Evolutionary conservation across 2,888 invertebrate species (phyloP).

Genomic region (Pherbina coryleti): DNA sequence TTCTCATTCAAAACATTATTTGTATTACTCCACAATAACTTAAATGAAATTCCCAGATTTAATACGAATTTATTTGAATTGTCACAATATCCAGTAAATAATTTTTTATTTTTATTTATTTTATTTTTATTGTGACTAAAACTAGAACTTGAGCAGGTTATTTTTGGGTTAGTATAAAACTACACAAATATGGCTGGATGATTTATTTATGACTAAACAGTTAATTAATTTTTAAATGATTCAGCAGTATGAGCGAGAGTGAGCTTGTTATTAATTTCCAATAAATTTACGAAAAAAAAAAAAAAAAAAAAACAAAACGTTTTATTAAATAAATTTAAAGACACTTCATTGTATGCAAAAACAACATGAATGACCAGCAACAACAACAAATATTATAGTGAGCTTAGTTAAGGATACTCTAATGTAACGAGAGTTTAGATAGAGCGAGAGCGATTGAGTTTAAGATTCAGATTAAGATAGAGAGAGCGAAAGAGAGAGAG

Average conservation of each 20-base stretch:
- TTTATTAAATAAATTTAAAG: slow-evolving; percentile 8
- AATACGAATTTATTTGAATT: no score
- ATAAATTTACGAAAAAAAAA: background rate
- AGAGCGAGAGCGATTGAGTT: background rate
- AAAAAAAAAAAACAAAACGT: background rate
- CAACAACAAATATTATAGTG: slow-evolving; percentile 31
- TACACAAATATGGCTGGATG: background rate
- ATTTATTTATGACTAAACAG: background rate
- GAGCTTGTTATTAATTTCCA: background rate
- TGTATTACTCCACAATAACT: no score
- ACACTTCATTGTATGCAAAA: slow-evolving; percentile 24
- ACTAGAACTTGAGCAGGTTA: background rate
- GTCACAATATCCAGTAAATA: no score
- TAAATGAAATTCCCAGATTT: no score
- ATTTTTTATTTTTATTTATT: background rate
- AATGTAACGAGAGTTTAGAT: background rate
- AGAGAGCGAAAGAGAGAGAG: slow-evolving; percentile 17
- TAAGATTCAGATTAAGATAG: background rate
- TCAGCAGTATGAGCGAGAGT: background rate
- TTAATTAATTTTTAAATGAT: background rate
- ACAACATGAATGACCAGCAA: slow-evolving; percentile 30
- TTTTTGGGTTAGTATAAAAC: background rate
- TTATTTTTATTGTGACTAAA: no score
- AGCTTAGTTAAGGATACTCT: slow-evolving; percentile 18
- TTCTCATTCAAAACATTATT: no score